A percentile compares a stretch with the other conserved stretches of the same genome.
phyloP scores from a whole-genome alignment of 2,113 vertebrate species.

The Dendrocopos noguchii region DNA sequence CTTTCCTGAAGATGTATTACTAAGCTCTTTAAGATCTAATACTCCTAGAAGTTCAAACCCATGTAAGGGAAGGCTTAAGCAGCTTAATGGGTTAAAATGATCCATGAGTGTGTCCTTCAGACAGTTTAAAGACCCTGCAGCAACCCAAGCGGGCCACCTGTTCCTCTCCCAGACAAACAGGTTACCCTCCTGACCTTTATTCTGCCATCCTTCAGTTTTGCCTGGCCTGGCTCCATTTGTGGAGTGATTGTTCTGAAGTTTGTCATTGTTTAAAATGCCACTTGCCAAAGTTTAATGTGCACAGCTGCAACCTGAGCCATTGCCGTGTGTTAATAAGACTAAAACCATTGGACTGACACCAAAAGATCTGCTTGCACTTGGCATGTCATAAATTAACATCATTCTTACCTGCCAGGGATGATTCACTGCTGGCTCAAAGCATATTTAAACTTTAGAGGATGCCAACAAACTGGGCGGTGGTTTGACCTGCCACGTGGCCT shows the following conservation, averaged over 20 bases:
- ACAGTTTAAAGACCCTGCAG: conserved; percentile 52
- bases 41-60: conserved; percentile 45
- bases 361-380: conserved; percentile 63
- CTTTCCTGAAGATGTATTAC: conserved; percentile 44
- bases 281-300: conserved; percentile 53
- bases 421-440: conserved; percentile 58
- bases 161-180: conserved; percentile 67
- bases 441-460: conserved; percentile 51
- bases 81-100: conserved; percentile 70
- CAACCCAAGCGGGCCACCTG: conserved; percentile 38
- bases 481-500: conserved; percentile 61
- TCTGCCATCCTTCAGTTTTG: conserved; percentile 30
- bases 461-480: conserved; percentile 67
- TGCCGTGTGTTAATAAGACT: conserved; percentile 39
- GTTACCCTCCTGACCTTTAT: conserved; percentile 62
- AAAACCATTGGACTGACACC: conserved; percentile 62
- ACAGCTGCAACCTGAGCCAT: conserved; percentile 54
- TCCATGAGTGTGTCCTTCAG: conserved; percentile 69
- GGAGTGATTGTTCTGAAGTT: conserved; percentile 54
- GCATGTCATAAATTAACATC: conserved; percentile 67
- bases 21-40: conserved; percentile 73
- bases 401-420: conserved; percentile 67
- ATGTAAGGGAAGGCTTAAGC: conserved; percentile 59
- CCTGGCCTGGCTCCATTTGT: conserved; percentile 15
- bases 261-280: conserved; percentile 67